Conservation (phyloP, 2,113 vertebrate genomes). For the Cochlearius cochlearius region DNA sequence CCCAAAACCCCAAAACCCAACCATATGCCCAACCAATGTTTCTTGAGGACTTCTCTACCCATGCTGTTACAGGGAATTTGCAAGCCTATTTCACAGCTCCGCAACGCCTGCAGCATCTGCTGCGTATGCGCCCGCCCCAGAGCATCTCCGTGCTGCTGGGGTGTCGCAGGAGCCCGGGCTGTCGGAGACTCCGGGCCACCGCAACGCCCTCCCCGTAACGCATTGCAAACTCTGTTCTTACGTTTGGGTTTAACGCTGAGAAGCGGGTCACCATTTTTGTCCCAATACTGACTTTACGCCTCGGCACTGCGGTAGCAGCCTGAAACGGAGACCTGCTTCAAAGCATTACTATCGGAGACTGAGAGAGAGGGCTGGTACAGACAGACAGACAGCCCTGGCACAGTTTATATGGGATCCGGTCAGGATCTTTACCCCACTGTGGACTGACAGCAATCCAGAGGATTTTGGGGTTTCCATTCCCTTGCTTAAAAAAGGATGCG, state of each 20-base stretch:
- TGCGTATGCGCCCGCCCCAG: not conserved
- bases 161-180: not conserved
- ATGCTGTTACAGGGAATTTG: not conserved
- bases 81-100: not conserved
- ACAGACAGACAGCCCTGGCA: not conserved
- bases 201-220: not conserved
- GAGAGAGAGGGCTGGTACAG: not conserved
- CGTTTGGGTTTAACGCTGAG: not conserved
- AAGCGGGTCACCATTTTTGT: not conserved
- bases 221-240: not conserved
- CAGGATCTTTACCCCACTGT: not conserved
- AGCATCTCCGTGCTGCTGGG: not conserved
- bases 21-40: not conserved
- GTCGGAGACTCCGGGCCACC: not conserved
- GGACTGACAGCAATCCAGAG: not conserved
- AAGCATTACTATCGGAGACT: not conserved
- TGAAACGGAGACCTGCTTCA: not conserved
- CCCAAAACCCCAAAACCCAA: not conserved
- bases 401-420: fast-evolving
- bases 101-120: not conserved
- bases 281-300: not conserved
- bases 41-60: not conserved
- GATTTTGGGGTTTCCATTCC: not conserved
- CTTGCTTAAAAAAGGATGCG: not conserved
- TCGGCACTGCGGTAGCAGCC: not conserved